phyloP scores from a whole-genome alignment of 2,888 invertebrate species.

The Aquatica leii region DNA sequence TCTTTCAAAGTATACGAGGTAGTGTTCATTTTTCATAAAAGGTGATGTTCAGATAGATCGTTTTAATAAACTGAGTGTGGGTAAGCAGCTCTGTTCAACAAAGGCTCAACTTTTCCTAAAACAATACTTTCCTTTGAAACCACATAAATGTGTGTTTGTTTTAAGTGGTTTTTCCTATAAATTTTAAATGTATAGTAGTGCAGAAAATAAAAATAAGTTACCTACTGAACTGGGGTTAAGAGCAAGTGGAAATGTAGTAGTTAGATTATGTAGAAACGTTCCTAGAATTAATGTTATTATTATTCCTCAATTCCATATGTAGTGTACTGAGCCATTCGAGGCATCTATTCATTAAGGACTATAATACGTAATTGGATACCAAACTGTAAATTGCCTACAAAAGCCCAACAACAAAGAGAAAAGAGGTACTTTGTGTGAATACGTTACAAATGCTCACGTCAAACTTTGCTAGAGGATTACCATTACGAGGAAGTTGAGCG shows the following conservation, averaged over 20 bases:
- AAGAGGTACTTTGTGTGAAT: not conserved
- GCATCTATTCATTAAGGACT: not conserved
- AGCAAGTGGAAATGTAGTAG: no score
- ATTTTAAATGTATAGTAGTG: no score
- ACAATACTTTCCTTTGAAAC: no score
- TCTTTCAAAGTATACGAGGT: no score
- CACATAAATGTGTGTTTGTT: not conserved
- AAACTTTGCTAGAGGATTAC: no score
- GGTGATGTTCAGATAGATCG: not conserved
- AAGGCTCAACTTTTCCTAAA: no score
- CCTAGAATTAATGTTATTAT: no score
- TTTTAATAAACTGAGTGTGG: not conserved
- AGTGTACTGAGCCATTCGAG: not conserved
- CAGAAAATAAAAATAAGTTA: no score
- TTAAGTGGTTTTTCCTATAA: no score
- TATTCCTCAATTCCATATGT: no score
- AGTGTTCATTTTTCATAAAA: not conserved
- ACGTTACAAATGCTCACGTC: not conserved
- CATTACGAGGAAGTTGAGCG: not conserved
- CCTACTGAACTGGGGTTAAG: no score
- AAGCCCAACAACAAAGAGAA: not conserved
- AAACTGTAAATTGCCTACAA: not conserved
- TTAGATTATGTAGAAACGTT: no score
- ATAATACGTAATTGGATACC: not conserved
- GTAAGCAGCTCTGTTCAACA: not conserved